These are phyloP conservation scores for Nomada fabriciana DNA, from an alignment of 2,888 invertebrate genomes.

Conservation along the genomic window DNA sequence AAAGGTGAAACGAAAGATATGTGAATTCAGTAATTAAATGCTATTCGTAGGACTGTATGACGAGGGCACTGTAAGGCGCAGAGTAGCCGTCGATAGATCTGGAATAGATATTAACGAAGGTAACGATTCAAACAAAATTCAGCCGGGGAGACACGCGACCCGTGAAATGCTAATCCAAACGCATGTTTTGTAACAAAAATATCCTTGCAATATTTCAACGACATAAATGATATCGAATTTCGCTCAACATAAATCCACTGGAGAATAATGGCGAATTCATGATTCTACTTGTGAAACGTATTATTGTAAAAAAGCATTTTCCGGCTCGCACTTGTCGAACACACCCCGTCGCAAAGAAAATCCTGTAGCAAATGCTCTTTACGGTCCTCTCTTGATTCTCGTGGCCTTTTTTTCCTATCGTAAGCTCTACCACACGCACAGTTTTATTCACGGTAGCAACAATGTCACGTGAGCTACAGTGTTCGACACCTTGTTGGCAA, in stretches of 20 bases:
- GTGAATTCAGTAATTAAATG: constrained; percentile 74
- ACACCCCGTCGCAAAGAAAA: constrained; percentile 62
- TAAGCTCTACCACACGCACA: constrained; percentile 71
- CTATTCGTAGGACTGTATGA: constrained; percentile 82
- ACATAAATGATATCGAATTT: neutral
- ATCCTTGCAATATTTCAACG: neutral
- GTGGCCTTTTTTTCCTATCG: constrained; percentile 68
- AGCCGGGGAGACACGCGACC: constrained; percentile 64
- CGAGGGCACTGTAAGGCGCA: constrained; percentile 85
- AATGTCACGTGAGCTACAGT: constrained; percentile 66
- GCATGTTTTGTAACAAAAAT: neutral
- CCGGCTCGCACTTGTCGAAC: constrained; percentile 48
- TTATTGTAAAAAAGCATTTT: constrained; percentile 48
- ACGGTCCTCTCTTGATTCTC: constrained; percentile 79
- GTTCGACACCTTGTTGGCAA: constrained; percentile 79
- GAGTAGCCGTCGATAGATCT: constrained; percentile 86
- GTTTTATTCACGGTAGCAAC: constrained; percentile 62
- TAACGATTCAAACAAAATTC: constrained; percentile 76
- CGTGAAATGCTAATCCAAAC: constrained; percentile 49
- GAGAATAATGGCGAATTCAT: constrained; percentile 17
- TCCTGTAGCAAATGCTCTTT: constrained; percentile 77
- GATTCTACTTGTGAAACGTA: neutral
- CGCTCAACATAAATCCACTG: constrained; percentile 21
- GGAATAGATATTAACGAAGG: constrained; percentile 87
- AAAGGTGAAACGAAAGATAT: constrained; percentile 67